phyloP scores from a whole-genome alignment of 2,797 vertebrate genomes.

The Microhierax caerulescens region DNA sequence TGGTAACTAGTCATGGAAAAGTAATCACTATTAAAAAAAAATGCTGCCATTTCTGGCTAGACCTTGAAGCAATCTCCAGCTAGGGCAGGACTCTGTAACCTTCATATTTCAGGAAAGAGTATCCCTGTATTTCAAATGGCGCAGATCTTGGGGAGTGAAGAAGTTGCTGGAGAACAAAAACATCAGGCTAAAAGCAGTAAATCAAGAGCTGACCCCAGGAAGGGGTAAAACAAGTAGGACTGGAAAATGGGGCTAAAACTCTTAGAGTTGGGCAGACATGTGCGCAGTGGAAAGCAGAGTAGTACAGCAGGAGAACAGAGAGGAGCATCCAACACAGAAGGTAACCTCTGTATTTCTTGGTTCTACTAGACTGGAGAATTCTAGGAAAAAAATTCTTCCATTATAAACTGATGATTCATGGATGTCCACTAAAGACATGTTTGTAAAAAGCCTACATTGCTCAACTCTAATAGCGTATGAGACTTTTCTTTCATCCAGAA shows the following conservation, averaged over 20 bases:
- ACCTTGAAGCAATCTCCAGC: not conserved
- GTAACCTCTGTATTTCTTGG: not conserved
- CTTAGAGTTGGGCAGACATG: not conserved
- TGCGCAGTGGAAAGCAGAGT: not conserved
- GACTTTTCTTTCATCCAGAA: not conserved
- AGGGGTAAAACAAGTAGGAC: not conserved
- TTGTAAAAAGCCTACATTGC: not conserved
- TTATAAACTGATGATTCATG: not conserved
- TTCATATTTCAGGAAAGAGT: constrained; percentile 2
- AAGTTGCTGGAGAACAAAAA: constrained; percentile 15
- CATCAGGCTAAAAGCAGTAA: constrained; percentile 8
- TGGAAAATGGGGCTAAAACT: not conserved
- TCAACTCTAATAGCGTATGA: not conserved
- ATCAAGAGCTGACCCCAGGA: not conserved
- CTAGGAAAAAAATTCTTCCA: not conserved
- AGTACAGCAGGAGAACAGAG: not conserved
- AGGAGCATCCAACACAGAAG: not conserved
- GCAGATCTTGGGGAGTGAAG: not conserved
- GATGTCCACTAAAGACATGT: not conserved
- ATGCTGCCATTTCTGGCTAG: not conserved
- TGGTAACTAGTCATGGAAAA: not conserved
- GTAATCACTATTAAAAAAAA: not conserved
- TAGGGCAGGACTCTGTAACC: not conserved
- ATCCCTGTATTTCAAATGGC: not conserved
- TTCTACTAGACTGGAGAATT: not conserved